Evolutionary conservation across 2,888 invertebrate species (phyloP), one percentile per base, ranked within the genome.

Genomic region (Axea sp.): DNA sequence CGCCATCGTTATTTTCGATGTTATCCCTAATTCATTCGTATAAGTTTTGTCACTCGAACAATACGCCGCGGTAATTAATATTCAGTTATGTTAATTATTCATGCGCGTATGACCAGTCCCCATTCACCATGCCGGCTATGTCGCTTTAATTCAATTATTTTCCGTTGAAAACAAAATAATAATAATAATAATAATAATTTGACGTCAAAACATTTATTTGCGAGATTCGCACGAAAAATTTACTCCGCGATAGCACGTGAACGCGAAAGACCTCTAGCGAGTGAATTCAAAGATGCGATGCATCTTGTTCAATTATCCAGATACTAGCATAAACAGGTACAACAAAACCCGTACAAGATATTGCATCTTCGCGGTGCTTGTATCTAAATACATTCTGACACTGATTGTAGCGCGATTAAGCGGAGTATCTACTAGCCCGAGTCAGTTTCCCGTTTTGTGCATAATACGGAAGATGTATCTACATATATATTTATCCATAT

Each of bases 351-450:
- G 68, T 60, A 64, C 71, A 72, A 69, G 71, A 72, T 72, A 64
- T 64, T 39, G 71, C 71, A 57, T 72, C 64, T 55, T 26, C 41
- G 35, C 35, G 33, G 57, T 49, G 37, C 59, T 72, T 59, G 72
- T 51, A 59, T 62, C 62, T 60, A 57, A 73, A 73, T 73, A 65
- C 65, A 65, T 67, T 67, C 65, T 73, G 73, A 73, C 73, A 73
- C 73, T 73, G 73, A 73, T 73, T 73, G 65, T 73, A 73, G 73
- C 73, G 59, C 73, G 73, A 73, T 73, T 65, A 65, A 59, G 33
- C 41, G 26, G 8, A 59, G 39, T 53, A 67, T 73, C 71, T 71
- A 53, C 57, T 39, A 55, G 65, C 65, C 59, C 53, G 65, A 67
- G 60, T 67, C 65, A 67, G 65, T 73, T 73, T 73, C 65, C 73